These are phyloP conservation scores for Pammene fasciana DNA, from an alignment of 2,888 invertebrate genomes.

Conservation along the genomic window DNA sequence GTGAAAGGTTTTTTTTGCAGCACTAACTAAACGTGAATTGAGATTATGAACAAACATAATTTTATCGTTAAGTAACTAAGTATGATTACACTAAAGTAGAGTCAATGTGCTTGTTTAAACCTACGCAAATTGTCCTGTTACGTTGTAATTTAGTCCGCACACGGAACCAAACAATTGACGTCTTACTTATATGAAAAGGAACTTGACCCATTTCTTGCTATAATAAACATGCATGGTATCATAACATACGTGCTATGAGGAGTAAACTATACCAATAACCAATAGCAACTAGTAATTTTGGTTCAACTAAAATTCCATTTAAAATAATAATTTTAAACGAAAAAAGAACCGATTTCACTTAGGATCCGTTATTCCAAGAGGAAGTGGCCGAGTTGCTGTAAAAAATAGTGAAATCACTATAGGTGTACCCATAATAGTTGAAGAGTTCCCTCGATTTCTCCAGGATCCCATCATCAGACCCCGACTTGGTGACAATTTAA, in stretches of 20 bases:
- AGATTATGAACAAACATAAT: background rate
- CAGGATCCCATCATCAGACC: no score
- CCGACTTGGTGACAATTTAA: no score
- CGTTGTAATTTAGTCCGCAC: background rate
- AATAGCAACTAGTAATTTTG: background rate
- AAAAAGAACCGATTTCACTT: no score
- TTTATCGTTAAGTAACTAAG: background rate
- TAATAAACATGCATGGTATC: background rate
- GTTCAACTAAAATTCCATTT: no score
- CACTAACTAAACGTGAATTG: background rate
- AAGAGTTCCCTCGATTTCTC: no score
- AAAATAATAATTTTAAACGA: no score
- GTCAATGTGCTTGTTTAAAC: background rate
- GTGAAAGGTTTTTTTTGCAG: no score
- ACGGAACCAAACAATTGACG: constrained; percentile 2
- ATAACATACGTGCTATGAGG: background rate
- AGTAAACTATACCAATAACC: background rate
- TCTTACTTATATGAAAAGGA: background rate
- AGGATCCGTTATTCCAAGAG: no score
- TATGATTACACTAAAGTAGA: constrained; percentile 18
- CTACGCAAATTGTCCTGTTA: constrained; percentile 2
- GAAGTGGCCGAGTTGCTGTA: no score
- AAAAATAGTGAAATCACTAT: no score
- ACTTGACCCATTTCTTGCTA: background rate
- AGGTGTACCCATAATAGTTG: no score